Percentiles rank a stretch among this genome's conserved stretches.
phyloP scores from a whole-genome alignment of 2,888 invertebrate species.

The Cetonia aurata region DNA sequence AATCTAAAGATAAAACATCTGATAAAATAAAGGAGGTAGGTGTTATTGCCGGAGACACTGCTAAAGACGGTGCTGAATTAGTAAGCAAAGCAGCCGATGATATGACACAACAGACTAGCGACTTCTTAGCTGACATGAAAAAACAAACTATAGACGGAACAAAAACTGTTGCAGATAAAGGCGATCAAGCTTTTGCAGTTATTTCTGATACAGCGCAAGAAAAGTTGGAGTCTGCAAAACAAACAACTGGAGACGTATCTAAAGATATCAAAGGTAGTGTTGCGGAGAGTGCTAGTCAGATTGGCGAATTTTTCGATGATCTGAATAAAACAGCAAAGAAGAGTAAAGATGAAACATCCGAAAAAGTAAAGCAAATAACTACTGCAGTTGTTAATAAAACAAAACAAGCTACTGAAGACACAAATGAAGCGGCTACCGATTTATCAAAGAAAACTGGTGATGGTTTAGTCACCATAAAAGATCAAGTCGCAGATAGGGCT shows the following conservation, averaged over 20 bases:
- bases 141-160: constrained; percentile 19
- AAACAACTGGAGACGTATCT: constrained; percentile 10
- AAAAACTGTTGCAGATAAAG: no score
- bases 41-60: background rate
- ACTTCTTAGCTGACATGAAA: constrained; percentile 34
- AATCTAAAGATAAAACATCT: constrained; percentile 44
- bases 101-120: constrained; percentile 39
- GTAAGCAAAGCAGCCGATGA: constrained; percentile 17
- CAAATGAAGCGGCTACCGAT: constrained; percentile 3
- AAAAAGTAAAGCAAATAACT: no score
- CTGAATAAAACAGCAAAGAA: no score
- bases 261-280: no score
- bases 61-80: background rate
- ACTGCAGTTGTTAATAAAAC: no score
- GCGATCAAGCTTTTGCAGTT: no score
- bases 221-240: constrained; percentile 3
- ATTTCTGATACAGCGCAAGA: no score
- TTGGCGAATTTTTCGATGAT: no score
- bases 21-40: background rate
- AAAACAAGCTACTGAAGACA: background rate
- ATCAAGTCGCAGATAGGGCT: constrained; percentile 18
- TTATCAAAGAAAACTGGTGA: constrained; percentile 27
- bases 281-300: no score
- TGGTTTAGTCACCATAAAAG: constrained; percentile 32
- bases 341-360: no score